Evolutionary conservation across 2,888 invertebrate genomes (phyloP).

Genomic region (Molorchus minor): DNA sequence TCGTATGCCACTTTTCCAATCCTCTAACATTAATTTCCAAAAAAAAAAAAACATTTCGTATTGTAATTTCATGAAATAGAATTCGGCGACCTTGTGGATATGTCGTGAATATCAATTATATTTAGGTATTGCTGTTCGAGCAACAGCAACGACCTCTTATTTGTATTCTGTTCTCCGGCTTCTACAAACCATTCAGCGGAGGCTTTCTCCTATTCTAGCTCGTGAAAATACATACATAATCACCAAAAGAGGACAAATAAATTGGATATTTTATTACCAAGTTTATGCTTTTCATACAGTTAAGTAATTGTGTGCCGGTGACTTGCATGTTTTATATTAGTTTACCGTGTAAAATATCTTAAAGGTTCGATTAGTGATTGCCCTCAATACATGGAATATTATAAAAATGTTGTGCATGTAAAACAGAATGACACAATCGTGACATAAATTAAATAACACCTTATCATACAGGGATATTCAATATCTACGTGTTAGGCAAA

Average conservation of each 20-base stretch:
- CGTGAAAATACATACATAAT: no score
- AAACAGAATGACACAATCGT: no score
- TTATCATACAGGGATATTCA: no score
- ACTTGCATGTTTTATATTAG: conserved; percentile 1
- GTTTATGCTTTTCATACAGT: neutral
- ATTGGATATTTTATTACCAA: neutral
- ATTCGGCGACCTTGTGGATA: neutral
- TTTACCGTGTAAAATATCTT: neutral
- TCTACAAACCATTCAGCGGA: neutral
- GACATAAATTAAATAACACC: no score
- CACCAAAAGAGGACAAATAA: no score
- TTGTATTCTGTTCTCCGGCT: neutral
- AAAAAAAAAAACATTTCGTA: neutral
- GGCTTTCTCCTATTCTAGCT: neutral
- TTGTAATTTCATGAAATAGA: neutral
- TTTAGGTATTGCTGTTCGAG: neutral
- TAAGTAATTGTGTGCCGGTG: neutral
- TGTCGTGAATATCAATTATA: neutral
- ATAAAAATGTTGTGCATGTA: no score
- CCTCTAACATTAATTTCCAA: neutral
- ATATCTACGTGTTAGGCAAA: no score
- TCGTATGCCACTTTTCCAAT: neutral
- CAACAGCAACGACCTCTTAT: neutral
- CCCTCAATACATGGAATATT: no score
- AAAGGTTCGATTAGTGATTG: no score